Conservation (phyloP, 2,888 invertebrate species). For the Scelioninae gen. 1 region DNA sequence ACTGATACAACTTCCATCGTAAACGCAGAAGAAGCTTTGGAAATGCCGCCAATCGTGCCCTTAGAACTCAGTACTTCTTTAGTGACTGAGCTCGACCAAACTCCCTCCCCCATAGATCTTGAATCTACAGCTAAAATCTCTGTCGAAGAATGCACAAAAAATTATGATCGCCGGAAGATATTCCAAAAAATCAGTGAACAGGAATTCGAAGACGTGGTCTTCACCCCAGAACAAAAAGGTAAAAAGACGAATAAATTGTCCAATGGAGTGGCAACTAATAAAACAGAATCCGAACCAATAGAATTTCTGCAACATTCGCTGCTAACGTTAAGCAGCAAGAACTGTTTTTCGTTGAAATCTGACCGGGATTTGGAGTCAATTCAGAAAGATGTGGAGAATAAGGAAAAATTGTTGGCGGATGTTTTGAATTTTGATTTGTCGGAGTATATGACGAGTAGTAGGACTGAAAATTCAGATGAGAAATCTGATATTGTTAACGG, state of each 20-base stretch:
- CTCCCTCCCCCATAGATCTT: slow-evolving; percentile 4
- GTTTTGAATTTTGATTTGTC: slow-evolving; percentile 87
- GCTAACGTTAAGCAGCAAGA: slow-evolving; percentile 76
- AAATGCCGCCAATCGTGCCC: slow-evolving; percentile 87
- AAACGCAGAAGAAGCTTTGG: slow-evolving; percentile 91
- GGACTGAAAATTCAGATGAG: slow-evolving; percentile 44
- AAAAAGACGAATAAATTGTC: too few species aligned
- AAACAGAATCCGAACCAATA: too few species aligned
- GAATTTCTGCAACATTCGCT: too few species aligned
- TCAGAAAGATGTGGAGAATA: slow-evolving; percentile 89
- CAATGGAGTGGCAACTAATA: too few species aligned
- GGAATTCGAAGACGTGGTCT: slow-evolving; percentile 89
- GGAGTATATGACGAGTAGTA: slow-evolving; percentile 79
- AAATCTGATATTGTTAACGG: neutral
- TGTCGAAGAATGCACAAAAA: slow-evolving; percentile 75
- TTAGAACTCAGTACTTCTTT: slow-evolving; percentile 76
- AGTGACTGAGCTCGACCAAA: slow-evolving; percentile 72
- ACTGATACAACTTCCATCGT: slow-evolving; percentile 85
- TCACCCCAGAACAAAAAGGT: slow-evolving; percentile 86
- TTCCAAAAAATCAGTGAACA: slow-evolving; percentile 90
- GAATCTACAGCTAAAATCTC: slow-evolving; percentile 38
- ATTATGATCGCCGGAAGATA: slow-evolving; percentile 86
- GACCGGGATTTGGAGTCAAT: slow-evolving; percentile 85
- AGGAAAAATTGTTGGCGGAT: slow-evolving; percentile 90
- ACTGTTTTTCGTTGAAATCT: slow-evolving; percentile 74